Percentiles rank a stretch among this genome's conserved stretches.
These are phyloP conservation scores for Neocrepidodera transversa DNA, from an alignment of 2,888 invertebrate species.

Conservation along the genomic window DNA sequence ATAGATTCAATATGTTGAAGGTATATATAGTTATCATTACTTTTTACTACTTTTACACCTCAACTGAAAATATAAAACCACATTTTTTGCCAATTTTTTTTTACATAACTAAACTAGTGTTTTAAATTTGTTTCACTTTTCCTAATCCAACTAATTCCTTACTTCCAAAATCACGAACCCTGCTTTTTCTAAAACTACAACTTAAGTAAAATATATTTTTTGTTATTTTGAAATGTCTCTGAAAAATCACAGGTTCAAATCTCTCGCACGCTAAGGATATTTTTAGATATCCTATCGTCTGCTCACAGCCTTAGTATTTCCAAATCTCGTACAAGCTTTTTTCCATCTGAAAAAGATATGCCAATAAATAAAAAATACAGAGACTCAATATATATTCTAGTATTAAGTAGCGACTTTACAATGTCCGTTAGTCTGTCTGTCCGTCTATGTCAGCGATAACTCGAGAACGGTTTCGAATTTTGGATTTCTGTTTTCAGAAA, in stretches of 20 bases:
- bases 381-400: too few species aligned
- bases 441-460: too few species aligned
- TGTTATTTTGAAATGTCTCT: constrained; percentile 4
- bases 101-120: not conserved
- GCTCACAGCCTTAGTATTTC: constrained; percentile 25
- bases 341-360: constrained; percentile 22
- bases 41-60: not conserved
- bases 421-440: too few species aligned
- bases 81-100: not conserved
- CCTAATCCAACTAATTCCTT: not conserved
- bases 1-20: not conserved
- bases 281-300: constrained; percentile 13
- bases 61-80: not conserved
- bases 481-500: too few species aligned
- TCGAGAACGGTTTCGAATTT: too few species aligned
- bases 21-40: too few species aligned
- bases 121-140: not conserved
- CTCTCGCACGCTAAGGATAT: constrained; percentile 10
- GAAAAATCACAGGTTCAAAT: constrained; percentile 26
- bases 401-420: too few species aligned
- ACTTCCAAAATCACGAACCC: not conserved
- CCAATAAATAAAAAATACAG: not conserved
- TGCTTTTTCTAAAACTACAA: not conserved
- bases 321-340: constrained; percentile 29
- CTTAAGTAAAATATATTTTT: not conserved